These are phyloP conservation scores for Astur gentilis DNA, from an alignment of 2,113 vertebrate species.

Conservation along the genomic window DNA sequence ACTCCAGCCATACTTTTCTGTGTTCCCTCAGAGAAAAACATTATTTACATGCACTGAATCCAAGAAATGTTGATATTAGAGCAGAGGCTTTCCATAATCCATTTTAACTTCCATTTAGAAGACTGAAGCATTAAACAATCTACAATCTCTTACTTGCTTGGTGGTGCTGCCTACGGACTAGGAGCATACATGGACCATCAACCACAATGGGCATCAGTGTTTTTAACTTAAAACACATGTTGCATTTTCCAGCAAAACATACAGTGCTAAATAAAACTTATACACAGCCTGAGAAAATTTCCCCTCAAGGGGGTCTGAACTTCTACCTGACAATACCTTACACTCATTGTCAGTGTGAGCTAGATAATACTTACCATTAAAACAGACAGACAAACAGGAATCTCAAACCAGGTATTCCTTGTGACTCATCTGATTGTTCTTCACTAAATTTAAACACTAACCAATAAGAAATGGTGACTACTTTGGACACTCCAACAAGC, in stretches of 20 bases:
- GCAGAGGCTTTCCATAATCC: neutral
- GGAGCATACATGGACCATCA: neutral
- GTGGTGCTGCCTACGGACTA: neutral
- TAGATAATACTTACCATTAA: neutral
- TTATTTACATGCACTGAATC: neutral
- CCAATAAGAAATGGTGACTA: neutral
- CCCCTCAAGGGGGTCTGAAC: rapidly evolving
- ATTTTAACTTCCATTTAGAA: neutral
- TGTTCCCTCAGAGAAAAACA: neutral
- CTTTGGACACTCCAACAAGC: neutral
- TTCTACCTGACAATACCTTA: neutral
- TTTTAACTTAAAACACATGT: neutral
- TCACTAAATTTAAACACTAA: neutral
- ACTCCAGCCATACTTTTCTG: neutral
- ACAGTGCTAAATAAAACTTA: neutral
- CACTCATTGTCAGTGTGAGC: neutral
- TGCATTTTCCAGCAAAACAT: neutral
- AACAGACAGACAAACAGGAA: neutral
- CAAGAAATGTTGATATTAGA: neutral
- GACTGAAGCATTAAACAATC: neutral
- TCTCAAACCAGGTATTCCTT: neutral
- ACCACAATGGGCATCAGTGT: rapidly evolving
- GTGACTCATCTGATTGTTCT: neutral
- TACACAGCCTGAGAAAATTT: neutral
- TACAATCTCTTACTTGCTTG: no score